Conservation (phyloP, 2,113 vertebrate genomes). For the Ptilonorhynchus violaceus region DNA sequence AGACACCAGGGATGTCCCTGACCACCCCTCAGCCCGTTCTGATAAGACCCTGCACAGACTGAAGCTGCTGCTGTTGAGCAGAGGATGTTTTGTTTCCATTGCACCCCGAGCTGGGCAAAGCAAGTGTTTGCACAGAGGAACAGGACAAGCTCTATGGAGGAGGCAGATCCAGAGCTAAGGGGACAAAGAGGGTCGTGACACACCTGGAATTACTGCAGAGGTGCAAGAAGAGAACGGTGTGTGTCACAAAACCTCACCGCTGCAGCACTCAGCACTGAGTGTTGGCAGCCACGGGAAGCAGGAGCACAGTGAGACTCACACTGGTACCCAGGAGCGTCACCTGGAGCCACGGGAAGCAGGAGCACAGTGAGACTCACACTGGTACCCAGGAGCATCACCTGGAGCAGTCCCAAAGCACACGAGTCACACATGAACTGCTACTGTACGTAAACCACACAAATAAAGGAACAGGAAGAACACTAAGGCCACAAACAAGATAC, state of each 20-base stretch:
- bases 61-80: neutral
- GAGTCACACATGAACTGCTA: neutral
- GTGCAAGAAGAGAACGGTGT: neutral
- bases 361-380: neutral
- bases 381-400: neutral
- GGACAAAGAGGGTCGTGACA: accelerated
- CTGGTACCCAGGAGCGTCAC: neutral
- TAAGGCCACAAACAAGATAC: neutral
- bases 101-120: neutral
- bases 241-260: neutral
- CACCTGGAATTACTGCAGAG: neutral
- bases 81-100: neutral
- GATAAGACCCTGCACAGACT: neutral
- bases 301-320: neutral
- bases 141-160: neutral
- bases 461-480: neutral
- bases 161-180: neutral
- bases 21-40: neutral
- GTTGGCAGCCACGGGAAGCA: neutral
- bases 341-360: neutral
- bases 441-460: neutral
- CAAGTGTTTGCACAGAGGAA: neutral
- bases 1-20: neutral
- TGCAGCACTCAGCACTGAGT: neutral
- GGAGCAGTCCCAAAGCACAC: neutral